Base-by-base conservation (phyloP, 1,140 invertebrate species). In the Phenacoccus solenopsis region DNA sequence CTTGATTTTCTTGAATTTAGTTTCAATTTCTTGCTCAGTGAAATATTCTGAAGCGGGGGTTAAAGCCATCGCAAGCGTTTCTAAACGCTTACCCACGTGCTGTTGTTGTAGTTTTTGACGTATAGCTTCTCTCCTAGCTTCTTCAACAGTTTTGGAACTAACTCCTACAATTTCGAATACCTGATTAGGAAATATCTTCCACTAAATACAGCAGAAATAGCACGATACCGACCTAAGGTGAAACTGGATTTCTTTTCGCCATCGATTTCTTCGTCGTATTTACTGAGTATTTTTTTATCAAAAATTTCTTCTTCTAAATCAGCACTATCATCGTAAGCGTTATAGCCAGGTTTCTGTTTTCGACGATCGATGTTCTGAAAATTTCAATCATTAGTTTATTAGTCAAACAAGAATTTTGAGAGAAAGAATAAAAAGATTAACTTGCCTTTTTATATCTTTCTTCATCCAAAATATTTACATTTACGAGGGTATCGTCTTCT, bases 251-350 rank as follows among this genome's bases (percentile, higher is more conserved):
- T 86, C 75, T 90, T 88, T 38, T 79, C 79, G 1, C 92, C 93
- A 61, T 90, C 86, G 57, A 98, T 89, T 79, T 98, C 94, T 77
- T 98, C 95, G 80, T 98, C 94, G 79, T 99, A 99, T 82, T 99
- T 98, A 71, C 87, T 81, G 7, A 99, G 82, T 77, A 76, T 84
- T 69, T 92, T 91, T 77, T 86, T 85, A 75, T 93, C 87, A 80
- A 95, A 91, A 69, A 86, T 86, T 75, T 94, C 88, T 74, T 90
- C 86, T 71, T 96, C 92, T 20, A 70, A 57, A 1, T 70, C 69
- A 35, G 68, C 71, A 25, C 61, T 28, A 76, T 92, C 86, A 78
- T 96, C 92, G 77, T 93, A 96, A 1, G 91, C 90, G 76, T 89
- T 87, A 75, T 89, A 94, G 67, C 81, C 79, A 57, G 83, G 86